Conservation (phyloP, 2,113 vertebrate genomes). For the Probosciger aterrimus region DNA sequence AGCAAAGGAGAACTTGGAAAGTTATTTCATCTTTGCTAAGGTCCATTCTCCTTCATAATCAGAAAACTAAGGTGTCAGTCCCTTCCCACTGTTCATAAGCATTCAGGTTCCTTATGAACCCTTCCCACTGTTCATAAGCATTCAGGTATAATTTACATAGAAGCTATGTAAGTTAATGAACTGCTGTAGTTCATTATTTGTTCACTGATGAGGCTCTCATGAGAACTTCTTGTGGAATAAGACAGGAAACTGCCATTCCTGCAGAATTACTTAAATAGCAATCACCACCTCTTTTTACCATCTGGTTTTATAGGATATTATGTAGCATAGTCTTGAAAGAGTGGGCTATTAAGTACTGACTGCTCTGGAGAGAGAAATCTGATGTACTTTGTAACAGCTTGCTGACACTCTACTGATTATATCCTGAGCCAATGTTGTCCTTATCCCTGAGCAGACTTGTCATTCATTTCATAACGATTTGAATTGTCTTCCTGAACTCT, state of each 20-base stretch:
- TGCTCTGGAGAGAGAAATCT: neutral
- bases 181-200: neutral
- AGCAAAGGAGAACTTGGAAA: neutral
- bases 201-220: neutral
- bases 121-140: neutral
- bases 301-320: neutral
- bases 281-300: neutral
- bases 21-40: neutral
- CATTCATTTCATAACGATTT: neutral
- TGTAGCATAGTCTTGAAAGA: neutral
- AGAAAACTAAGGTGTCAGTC: neutral
- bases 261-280: neutral
- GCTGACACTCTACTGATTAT: neutral
- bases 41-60: neutral
- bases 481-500: neutral
- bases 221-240: neutral
- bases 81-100: neutral
- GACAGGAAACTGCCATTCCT: neutral
- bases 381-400: neutral
- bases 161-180: neutral
- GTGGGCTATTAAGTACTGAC: neutral
- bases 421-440: neutral
- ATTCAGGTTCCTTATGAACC: neutral
- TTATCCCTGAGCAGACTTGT: neutral
- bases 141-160: neutral